Evolutionary conservation across 2,113 vertebrate genomes (phyloP), one percentile per base, ranked within the genome.

Genomic region (Lota lota): DNA sequence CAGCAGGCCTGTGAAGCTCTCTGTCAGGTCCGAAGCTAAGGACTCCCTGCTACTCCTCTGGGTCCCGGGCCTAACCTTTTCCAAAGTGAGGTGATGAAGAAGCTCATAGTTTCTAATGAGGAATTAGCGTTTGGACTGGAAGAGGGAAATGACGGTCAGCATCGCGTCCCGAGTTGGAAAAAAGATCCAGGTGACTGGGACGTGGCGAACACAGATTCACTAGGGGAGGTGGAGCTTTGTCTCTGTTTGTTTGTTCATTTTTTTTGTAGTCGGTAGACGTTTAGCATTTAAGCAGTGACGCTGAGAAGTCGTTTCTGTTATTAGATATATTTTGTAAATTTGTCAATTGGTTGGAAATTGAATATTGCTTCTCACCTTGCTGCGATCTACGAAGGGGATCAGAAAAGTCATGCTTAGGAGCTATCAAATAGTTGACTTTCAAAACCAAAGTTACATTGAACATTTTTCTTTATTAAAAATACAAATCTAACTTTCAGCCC

Each of bases 61-160:
- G 28, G 28, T 33, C 28, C 28, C 28, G 51, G 51, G 51, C 12
- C 51, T 53, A 53, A 91, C 91, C 89, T 93, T 93, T 91, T 81
- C 83, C 86, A 88, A 90, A 86, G 88, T 87, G 79, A 88, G 89
- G 89, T 92, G 87, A 91, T 85, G 79, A 88, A 88, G 87, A 83
- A 92, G 89, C 90, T 93, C 90, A 91, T 93, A 86, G 86, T 91
- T 91, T 90, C 90, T 91, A 92, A 93, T 92, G 88, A 91, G 88
- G 86, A 90, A 88, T 92, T 88, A 91, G 87, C 69, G 84, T 90
- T 88, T 36, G 66, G 72, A 70, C 72, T 40, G 66, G 78, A 73
- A 82, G 89, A 88, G 88, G 81, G 78, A 83, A 79, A 88, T 80
- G 77, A 83, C 79, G 76, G 82, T 88, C 83, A 88, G 85, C 78